Base-by-base conservation (phyloP, 2,888 invertebrate species). In the Steinernema hermaphroditum region DNA sequence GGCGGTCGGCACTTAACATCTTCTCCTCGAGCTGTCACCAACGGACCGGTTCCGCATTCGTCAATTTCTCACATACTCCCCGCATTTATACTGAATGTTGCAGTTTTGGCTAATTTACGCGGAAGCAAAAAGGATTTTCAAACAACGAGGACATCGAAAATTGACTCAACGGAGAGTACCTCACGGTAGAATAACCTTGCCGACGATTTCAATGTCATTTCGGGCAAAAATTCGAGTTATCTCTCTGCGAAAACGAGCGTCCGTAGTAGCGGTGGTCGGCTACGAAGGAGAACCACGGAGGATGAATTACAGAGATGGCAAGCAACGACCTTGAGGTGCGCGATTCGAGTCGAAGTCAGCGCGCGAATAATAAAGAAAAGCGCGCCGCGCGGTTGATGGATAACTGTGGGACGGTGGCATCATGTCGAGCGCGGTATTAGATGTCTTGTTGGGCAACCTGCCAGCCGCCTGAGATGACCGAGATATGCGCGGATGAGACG, bases 391-490 rank as follows among this genome's bases (percentile, higher is more conserved):
- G 27, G 9, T 54, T 54, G 54, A 54, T 54, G 54, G 27, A 54
- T 54, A 54, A 54, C 54, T 54, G 54, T 54, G 54, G 54, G 54
- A 22, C 24, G 54, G n/a, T 54, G 54, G 27, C 54, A 49, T 49
- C 49, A 54, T 54, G 54, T 54, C 27, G 54, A 19, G 22, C 54
- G 54, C 27, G 54, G 27, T 54, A 8, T 22, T 22, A 54, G 24
- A 27, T 14, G 54, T 27, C 54, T 54, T 54, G 54, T 54, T 54
- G 54, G 54, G 54, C 54, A 54, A 19, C n/a, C 54, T 54, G 54
- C 54, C 54, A 54, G 54, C 54, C 54, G 54, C 54, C 54, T 46
- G 8, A 46, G 46, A 54, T 54, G 54, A 54, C 24, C 54, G 54
- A 54, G 22, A 54, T 54, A 24, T 54, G 54, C 9, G 49, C n/a